Evolutionary conservation across 2,888 invertebrate genomes (phyloP).

Genomic region (Aporophyla lueneburgensis): DNA sequence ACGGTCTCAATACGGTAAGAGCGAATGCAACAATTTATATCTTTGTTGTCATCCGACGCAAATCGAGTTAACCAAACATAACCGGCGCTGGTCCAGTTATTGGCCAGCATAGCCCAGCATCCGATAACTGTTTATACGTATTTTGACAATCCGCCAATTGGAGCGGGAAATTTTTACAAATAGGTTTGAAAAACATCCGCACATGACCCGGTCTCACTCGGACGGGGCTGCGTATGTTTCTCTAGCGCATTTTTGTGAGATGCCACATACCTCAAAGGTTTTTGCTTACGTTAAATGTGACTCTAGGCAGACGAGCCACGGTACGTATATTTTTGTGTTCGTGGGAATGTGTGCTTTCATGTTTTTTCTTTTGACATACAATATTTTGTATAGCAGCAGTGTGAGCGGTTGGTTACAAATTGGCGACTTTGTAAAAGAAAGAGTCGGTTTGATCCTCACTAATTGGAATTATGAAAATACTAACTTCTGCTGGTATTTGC

Average conservation of each 20-base stretch:
- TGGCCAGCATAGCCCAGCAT: conserved; percentile 10
- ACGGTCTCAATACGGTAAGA: background rate
- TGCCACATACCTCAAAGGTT: conserved; percentile 15
- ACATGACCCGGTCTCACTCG: conserved; percentile 19
- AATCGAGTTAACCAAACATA: conserved; percentile 26
- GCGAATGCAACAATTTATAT: background rate
- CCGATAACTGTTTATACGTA: conserved; percentile 47
- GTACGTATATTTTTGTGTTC: background rate
- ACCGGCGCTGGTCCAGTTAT: conserved; percentile 29
- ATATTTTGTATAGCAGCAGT: background rate
- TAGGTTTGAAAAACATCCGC: conserved; percentile 28
- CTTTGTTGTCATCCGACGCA: conserved; percentile 3
- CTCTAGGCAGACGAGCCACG: background rate
- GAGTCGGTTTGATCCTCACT: background rate
- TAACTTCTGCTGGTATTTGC: background rate
- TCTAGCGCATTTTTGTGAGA: conserved; percentile 20
- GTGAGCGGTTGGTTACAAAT: background rate
- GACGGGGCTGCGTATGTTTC: conserved; percentile 1
- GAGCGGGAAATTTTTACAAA: conserved; percentile 21
- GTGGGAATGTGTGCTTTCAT: conserved; percentile 2
- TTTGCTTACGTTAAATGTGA: conserved; percentile 17
- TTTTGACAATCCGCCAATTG: conserved; percentile 56
- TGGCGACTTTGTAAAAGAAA: background rate
- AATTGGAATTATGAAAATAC: background rate
- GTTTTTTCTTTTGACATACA: background rate